Base-by-base conservation (phyloP, 2,113 vertebrate genomes). In the Ctenomys sociabilis region DNA sequence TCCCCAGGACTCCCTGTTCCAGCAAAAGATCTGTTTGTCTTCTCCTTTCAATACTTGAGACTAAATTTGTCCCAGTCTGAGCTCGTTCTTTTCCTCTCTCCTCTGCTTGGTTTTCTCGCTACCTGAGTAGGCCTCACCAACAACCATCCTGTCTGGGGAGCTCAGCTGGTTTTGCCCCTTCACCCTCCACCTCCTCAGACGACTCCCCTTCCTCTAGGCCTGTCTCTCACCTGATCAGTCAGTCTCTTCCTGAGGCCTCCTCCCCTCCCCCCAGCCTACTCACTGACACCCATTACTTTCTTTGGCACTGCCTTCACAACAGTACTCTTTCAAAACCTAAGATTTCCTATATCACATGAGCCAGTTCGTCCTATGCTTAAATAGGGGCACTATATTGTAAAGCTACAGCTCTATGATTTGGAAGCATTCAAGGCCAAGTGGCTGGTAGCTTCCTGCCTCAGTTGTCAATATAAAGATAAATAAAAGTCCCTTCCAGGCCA, bases 231-330 rank as follows among this genome's bases (percentile, higher is more conserved):
- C 59, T 49, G 37, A 43, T 49, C 6, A 49, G 49, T 49, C n/a
- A 13, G 90, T 17, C 21, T n/a, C 63, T 40, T 57, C n/a, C 7
- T 24, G 4, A 22, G n/a, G 28, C 72, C 63, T 68, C 54, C 78
- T 37, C 0, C 1, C 17, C 45, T 9, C 7, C 17, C 32, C 14
- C 14, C 2, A 10, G 26, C 59, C 63, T 2, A 17, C 26, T 24
- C 16, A 1, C n/a, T 7, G 3, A 0, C 32, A 32, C 26, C 63
- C 0, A 5, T 16, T 61, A 0, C 28, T 43, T 59, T 52, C 37
- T 32, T 32, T 1, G 40, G 63, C 28, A 78, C 28, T 66, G 87
- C 37, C 30, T 84, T 52, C 0, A 2, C 10, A 3, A 4, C 1
- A 30, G 7, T 64, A n/a, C n/a, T 73, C n/a, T 43, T 72, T 82